Conservation (phyloP, 2,113 vertebrate species). For the Stictonetta naevosa region DNA sequence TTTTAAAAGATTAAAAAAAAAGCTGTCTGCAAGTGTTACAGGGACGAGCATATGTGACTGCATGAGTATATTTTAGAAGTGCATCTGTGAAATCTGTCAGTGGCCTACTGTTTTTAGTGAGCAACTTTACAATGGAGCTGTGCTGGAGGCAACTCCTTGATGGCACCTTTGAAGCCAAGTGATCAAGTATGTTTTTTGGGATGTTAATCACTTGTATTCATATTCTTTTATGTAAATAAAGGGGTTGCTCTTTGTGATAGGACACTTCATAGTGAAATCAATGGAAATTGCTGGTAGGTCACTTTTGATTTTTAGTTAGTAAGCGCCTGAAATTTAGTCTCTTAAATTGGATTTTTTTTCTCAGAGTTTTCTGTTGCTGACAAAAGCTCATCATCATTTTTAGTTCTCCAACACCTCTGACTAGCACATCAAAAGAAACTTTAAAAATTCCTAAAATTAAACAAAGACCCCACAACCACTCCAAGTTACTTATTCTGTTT, state of each 20-base stretch:
- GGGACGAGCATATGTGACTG: not conserved
- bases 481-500: not conserved
- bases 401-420: not conserved
- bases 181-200: not conserved
- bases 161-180: not conserved
- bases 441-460: not conserved
- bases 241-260: not conserved
- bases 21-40: conserved; percentile 26
- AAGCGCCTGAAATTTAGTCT: not conserved
- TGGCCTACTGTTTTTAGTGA: not conserved
- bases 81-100: not conserved
- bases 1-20: not conserved
- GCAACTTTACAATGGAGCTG: not conserved
- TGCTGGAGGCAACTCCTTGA: not conserved
- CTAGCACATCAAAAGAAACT: not conserved
- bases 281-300: not conserved
- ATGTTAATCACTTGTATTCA: not conserved
- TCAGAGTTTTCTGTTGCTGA: not conserved
- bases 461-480: too few species aligned
- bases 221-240: not conserved
- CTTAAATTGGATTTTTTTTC: not conserved
- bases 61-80: not conserved
- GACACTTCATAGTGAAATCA: not conserved
- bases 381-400: not conserved
- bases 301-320: not conserved